Conservation (phyloP, 2,888 invertebrate genomes). For the Mesorhabditis belari region DNA sequence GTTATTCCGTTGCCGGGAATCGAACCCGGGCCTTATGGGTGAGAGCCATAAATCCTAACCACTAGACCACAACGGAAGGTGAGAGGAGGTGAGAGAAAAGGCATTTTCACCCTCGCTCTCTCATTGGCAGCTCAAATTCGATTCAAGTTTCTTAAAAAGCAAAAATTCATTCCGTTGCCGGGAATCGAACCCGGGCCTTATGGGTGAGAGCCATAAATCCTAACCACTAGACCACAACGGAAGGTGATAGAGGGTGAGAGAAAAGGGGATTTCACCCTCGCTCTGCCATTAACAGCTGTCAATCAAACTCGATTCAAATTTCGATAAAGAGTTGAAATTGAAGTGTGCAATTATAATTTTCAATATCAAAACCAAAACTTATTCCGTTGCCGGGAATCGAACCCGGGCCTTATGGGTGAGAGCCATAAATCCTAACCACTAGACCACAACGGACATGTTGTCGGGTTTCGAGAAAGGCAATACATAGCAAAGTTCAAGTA, state of each 20-base stretch:
- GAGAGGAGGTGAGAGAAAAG: too few species aligned
- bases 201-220: conserved; percentile 29
- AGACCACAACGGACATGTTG: conserved; percentile 31
- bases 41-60: conserved; percentile 40
- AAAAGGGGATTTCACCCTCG: too few species aligned
- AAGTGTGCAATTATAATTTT: too few species aligned
- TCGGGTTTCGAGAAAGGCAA: too few species aligned
- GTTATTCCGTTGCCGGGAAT: conserved; percentile 28
- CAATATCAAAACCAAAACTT: background rate
- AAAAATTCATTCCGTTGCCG: conserved; percentile 26
- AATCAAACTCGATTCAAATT: too few species aligned
- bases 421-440: conserved; percentile 40
- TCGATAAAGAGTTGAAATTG: too few species aligned
- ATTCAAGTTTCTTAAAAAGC: too few species aligned
- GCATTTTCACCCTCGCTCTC: too few species aligned
- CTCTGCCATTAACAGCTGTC: too few species aligned
- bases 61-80: conserved; percentile 33
- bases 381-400: conserved; percentile 33
- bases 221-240: conserved; percentile 26
- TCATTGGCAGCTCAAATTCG: too few species aligned
- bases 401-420: conserved; percentile 41
- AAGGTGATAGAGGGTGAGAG: too few species aligned
- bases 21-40: conserved; percentile 41
- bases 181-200: conserved; percentile 27
- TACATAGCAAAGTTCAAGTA: too few species aligned